phyloP scores from a whole-genome alignment of 1,140 invertebrate genomes.

The Drosophila auraria region DNA sequence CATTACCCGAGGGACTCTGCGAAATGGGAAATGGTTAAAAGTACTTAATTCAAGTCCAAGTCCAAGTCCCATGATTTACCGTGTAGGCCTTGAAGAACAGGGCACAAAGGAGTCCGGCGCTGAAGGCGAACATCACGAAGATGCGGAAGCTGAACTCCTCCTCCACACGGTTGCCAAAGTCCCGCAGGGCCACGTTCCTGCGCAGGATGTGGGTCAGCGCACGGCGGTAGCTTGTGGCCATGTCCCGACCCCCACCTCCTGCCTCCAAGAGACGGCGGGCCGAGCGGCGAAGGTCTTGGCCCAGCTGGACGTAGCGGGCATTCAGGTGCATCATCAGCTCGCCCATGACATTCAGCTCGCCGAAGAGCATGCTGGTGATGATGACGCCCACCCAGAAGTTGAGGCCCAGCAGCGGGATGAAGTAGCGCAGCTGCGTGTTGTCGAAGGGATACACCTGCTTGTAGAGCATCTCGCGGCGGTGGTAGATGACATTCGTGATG shows the following conservation, averaged over 20 bases:
- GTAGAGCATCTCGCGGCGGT: slow-evolving; percentile 66
- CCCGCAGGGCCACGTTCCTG: slow-evolving; percentile 58
- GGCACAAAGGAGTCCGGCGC: slow-evolving; percentile 63
- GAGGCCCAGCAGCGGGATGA: slow-evolving; percentile 52
- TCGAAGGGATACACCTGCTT: slow-evolving; percentile 69
- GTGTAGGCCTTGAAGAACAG: slow-evolving; percentile 74
- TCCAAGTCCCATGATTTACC: not conserved
- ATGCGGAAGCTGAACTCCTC: slow-evolving; percentile 71
- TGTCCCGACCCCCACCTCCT: not conserved
- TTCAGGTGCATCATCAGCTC: slow-evolving; percentile 75
- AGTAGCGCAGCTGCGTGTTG: slow-evolving; percentile 46
- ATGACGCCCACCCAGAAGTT: slow-evolving; percentile 69
- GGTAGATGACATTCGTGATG: slow-evolving; percentile 55
- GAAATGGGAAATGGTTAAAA: not conserved
- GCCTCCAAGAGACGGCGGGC: slow-evolving; percentile 4
- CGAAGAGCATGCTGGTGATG: slow-evolving; percentile 64
- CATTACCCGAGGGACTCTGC: slow-evolving; percentile 55
- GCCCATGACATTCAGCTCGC: slow-evolving; percentile 72
- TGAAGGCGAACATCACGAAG: slow-evolving; percentile 73
- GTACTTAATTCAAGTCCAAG: not conserved
- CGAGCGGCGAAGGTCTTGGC: slow-evolving; percentile 36
- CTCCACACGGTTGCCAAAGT: slow-evolving; percentile 62
- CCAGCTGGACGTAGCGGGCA: slow-evolving; percentile 62
- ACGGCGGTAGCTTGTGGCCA: slow-evolving; percentile 43
- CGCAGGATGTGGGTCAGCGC: slow-evolving; percentile 50